Percentiles rank a stretch among this genome's conserved stretches.
phyloP scores from a whole-genome alignment of 1,140 invertebrate species.

The Cyrtorhinus lividipennis region DNA sequence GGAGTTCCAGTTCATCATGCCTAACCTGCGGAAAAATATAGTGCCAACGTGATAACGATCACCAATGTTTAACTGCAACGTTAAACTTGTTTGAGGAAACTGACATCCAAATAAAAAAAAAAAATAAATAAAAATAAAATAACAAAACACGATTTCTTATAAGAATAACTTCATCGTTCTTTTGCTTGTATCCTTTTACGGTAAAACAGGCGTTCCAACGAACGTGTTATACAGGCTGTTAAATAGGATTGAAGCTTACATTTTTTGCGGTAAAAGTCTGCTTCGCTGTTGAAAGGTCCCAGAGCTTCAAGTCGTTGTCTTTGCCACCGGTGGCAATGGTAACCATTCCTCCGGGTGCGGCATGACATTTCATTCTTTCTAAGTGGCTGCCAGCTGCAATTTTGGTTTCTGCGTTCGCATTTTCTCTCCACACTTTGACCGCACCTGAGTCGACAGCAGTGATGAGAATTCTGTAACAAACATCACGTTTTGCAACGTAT shows the following conservation, averaged over 20 bases:
- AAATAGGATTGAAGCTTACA: conserved; percentile 35
- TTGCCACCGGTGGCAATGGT: conserved; percentile 54
- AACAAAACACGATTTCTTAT: no score
- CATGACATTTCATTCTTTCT: conserved; percentile 32
- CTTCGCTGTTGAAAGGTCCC: conserved; percentile 41
- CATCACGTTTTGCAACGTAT: no score
- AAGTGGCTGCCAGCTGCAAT: conserved; percentile 33
- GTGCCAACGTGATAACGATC: neutral
- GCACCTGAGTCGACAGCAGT: conserved; percentile 41
- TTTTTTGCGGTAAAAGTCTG: conserved; percentile 53
- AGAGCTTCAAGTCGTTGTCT: conserved; percentile 59
- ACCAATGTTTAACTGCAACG: no score
- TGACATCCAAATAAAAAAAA: neutral
- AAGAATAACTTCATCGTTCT: no score
- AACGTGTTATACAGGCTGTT: no score
- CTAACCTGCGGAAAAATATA: conserved; percentile 35
- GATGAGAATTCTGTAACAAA: conserved; percentile 31
- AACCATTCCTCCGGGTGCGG: neutral
- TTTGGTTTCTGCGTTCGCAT: conserved; percentile 26
- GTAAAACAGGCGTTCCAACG: no score
- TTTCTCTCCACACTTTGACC: conserved; percentile 36
- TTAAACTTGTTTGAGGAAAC: no score
- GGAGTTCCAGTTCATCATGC: conserved; percentile 56
- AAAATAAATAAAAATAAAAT: neutral
- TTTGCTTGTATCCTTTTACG: no score